These are phyloP conservation scores for Drosophila hamatofila DNA, from an alignment of 2,888 invertebrate genomes.

Conservation along the genomic window DNA sequence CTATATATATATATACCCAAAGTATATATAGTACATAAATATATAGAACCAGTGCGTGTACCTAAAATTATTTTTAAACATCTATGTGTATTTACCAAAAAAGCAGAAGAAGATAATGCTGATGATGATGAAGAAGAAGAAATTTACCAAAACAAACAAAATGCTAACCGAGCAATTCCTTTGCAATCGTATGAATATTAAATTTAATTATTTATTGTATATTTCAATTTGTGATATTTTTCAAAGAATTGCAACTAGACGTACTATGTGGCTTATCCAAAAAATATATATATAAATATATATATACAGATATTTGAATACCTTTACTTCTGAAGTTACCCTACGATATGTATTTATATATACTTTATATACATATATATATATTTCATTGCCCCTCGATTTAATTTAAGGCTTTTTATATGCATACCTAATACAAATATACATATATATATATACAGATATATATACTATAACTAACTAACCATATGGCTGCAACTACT, in stretches of 20 bases:
- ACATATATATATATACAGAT: slow-evolving; percentile 4
- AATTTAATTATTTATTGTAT: slow-evolving; percentile 74
- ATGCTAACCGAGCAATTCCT: slow-evolving; percentile 64
- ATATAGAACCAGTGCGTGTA: slow-evolving; percentile 66
- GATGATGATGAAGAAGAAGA: background rate
- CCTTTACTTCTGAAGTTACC: slow-evolving; percentile 53
- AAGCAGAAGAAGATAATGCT: slow-evolving; percentile 1
- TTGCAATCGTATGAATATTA: slow-evolving; percentile 61
- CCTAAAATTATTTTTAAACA: slow-evolving; percentile 61
- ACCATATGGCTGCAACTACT: slow-evolving; percentile 24
- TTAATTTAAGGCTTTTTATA: slow-evolving; percentile 68
- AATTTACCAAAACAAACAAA: slow-evolving; percentile 39
- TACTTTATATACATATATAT: slow-evolving; percentile 34
- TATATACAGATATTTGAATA: slow-evolving; percentile 27
- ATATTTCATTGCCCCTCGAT: slow-evolving; percentile 61
- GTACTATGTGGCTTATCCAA: slow-evolving; percentile 78
- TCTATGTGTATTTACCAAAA: slow-evolving; percentile 54
- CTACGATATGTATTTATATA: slow-evolving; percentile 55
- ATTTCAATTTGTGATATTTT: slow-evolving; percentile 80
- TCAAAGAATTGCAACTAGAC: slow-evolving; percentile 77
- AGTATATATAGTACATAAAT: slow-evolving; percentile 12
- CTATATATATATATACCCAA: slow-evolving; percentile 26
- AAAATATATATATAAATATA: slow-evolving; percentile 29
- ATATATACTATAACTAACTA: slow-evolving; percentile 9
- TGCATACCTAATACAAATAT: slow-evolving; percentile 32